Percentiles rank a stretch among this genome's conserved stretches.
These are phyloP conservation scores for Prunella strophiata DNA, from an alignment of 2,797 vertebrate species.

Conservation along the genomic window DNA sequence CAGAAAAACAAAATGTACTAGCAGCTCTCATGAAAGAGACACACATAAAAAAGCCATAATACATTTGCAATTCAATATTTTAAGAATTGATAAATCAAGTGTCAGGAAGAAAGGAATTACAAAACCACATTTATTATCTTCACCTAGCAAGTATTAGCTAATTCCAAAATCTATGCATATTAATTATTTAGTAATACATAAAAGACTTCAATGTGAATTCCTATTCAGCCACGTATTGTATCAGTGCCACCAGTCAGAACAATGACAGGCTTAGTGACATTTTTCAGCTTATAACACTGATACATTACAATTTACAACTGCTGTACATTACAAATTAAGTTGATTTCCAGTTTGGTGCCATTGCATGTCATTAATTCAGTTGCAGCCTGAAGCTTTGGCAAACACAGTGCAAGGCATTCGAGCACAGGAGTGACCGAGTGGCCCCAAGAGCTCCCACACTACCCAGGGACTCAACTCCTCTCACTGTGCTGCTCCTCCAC, in stretches of 20 bases:
- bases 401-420: neutral
- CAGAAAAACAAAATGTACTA: neutral
- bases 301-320: neutral
- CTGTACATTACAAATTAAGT: neutral
- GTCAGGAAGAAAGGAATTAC: constrained; percentile 1
- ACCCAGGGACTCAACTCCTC: neutral
- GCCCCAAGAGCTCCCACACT: neutral
- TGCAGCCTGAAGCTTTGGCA: neutral
- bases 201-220: neutral
- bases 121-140: constrained; percentile 19
- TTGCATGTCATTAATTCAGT: neutral
- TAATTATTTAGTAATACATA: constrained; percentile 19
- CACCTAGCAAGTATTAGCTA: neutral
- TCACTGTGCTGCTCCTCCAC: fast-evolving
- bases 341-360: neutral
- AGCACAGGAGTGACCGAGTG: neutral
- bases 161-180: neutral
- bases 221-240: neutral
- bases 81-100: constrained; percentile 23
- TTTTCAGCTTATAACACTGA: neutral
- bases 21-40: neutral
- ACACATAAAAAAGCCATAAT: neutral
- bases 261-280: neutral
- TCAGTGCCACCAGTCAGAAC: neutral
- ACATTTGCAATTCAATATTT: constrained; percentile 13